Base-by-base conservation (phyloP, 2,113 vertebrate species). In the Apodemus sylvaticus region DNA sequence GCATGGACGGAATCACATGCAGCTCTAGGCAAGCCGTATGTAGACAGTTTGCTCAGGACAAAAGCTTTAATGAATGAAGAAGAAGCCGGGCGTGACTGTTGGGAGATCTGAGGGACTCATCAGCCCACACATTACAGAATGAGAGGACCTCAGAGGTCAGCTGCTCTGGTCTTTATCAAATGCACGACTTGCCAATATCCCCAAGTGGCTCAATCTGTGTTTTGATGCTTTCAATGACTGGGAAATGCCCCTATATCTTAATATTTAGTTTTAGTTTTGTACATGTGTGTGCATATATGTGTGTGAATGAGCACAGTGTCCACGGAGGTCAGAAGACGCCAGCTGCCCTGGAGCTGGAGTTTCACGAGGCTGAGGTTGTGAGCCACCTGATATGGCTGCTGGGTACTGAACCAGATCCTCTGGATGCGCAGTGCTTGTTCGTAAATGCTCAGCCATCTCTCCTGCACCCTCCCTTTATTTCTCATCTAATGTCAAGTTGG, bases 311-410 rank as follows among this genome's bases (percentile, higher is more conserved):
- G 55, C 9, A 36, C n/a, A 26, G 31, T 60, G 22, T 39, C 22
- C 22, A 39, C 0, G 0, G 24, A 42, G 14, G 55, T 39, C 39
- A 83, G 36, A 42, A 62, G 55, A 62, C 24, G 2, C 39, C 13
- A 4, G 58, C 26, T 62, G 0, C 81, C 58, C 24, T 62, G 58
- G 58, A 45, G 14, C 26, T 85, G n/a, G 81, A 1, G 26, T 42
- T 42, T 42, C 8, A 45, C 29, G 2, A 0, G 0, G 26, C 19
- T 64, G 2, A 0, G 0, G 26, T 31, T 64, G 81, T 39, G 24
- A 62, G 58, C 24, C 58, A 31, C n/a, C 81, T 42, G n/a, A 39
- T 62, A 29, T 17, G 24, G n/a, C 36, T 83, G 81, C 39, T 85
- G 81, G 14, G 14, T 19, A 45, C 26, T 85, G 81, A 64, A 45